Percentiles rank a stretch among this genome's conserved stretches.
Evolutionary conservation across 2,888 invertebrate genomes (phyloP).

Genomic region (Parthenolecanium corni): DNA sequence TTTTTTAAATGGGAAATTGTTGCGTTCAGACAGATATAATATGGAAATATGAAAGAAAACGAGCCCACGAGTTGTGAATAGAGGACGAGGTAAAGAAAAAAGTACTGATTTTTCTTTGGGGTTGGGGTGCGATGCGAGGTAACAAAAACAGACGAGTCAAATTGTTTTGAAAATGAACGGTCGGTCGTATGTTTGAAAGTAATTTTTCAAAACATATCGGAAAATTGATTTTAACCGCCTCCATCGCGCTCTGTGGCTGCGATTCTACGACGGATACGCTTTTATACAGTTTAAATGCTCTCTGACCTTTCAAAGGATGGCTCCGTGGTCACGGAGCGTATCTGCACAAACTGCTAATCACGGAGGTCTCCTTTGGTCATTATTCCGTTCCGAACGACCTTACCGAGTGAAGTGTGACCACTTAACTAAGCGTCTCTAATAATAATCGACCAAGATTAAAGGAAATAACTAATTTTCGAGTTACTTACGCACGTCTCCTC

Average conservation of each 20-base stretch:
- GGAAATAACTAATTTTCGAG: slow-evolving; percentile 27
- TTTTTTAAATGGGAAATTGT: slow-evolving; percentile 26
- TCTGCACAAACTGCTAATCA: slow-evolving; percentile 4
- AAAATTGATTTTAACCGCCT: too few species aligned
- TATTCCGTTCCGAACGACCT: not conserved
- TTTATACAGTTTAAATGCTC: slow-evolving; percentile 8
- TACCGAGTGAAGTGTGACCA: slow-evolving; percentile 26
- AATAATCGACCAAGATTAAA: slow-evolving; percentile 24
- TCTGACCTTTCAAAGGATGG: slow-evolving; percentile 18
- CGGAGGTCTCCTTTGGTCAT: slow-evolving; percentile 15
- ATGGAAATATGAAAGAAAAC: slow-evolving; percentile 9
- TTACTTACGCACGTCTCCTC: slow-evolving; percentile 27
- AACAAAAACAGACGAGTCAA: too few species aligned
- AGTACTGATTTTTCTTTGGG: too few species aligned
- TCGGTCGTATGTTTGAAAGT: too few species aligned
- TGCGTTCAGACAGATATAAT: slow-evolving; percentile 27
- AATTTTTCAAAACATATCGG: too few species aligned
- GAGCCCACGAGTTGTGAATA: not conserved
- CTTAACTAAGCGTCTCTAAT: slow-evolving; percentile 28
- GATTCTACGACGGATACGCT: not conserved
- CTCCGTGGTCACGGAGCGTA: slow-evolving; percentile 17
- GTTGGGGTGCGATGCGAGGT: too few species aligned
- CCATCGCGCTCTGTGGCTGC: too few species aligned
- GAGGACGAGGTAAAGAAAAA: too few species aligned
- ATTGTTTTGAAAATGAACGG: too few species aligned